Conservation (phyloP, 2,113 vertebrate species). For the Corapipo altera region DNA sequence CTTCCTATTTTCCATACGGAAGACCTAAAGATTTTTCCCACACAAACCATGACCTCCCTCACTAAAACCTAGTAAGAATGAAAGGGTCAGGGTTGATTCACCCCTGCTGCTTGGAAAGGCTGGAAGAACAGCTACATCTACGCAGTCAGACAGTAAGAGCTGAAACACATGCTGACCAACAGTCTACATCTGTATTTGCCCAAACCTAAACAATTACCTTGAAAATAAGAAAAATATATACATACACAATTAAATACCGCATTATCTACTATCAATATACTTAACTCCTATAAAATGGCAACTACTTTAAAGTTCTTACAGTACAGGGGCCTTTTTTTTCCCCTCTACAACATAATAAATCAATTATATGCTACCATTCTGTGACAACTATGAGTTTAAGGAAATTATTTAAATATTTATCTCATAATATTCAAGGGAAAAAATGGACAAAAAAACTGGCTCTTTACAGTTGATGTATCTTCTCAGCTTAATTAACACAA, state of each 20-base stretch:
- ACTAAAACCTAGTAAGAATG: background rate
- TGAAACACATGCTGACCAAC: background rate
- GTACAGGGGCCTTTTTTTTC: background rate
- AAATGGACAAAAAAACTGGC: background rate
- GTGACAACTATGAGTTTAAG: background rate
- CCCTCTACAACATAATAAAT: background rate
- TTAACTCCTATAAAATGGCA: background rate
- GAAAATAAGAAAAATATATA: background rate
- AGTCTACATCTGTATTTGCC: background rate
- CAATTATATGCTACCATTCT: background rate
- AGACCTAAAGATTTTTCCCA: background rate
- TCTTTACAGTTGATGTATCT: constrained; percentile 44
- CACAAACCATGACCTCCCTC: background rate
- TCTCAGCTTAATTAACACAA: constrained; percentile 64
- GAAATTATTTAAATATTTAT: background rate
- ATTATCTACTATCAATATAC: background rate
- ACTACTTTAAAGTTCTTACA: background rate
- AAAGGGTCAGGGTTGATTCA: background rate
- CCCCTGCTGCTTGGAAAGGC: background rate
- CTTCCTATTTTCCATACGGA: background rate
- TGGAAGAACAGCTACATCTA: background rate
- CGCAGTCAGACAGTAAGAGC: background rate
- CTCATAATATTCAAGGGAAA: background rate
- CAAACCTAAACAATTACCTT: background rate
- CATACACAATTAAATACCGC: background rate